Base-by-base conservation (phyloP, 1,140 invertebrate genomes). In the Mizuhopecten yessoensis region DNA sequence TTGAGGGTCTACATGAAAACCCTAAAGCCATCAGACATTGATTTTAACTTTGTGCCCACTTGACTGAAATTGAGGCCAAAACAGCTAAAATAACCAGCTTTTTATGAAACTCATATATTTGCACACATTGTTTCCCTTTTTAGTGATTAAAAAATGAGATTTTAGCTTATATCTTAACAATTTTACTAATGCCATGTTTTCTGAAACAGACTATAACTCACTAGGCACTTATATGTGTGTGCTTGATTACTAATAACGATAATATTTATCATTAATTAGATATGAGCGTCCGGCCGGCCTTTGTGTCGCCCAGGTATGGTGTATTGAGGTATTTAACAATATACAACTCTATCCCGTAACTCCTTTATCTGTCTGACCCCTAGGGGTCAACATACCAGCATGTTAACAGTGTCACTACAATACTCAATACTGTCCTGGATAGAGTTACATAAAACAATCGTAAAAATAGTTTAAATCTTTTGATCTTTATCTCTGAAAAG, bases 181-280 rank as follows among this genome's bases (percentile, higher is more conserved):
- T 75, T 29, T 75, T 75, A 75, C 57, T 75, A 75, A 75, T 29
- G n/a, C 57, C 11, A 29, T 75, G 57, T 75, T 75, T 75, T 75
- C 57, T 75, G 57, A 75, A 75, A 75, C 57, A 75, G 57, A 75
- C 57, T 75, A 29, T 75, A 75, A 75, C 57, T 29, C 57, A 75
- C 57, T 29, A n/a, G 57, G 57, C 57, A 75, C 57, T 75, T 29
- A n/a, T 75, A 29, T 75, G 5, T 75, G 23, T 75, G 57, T 75
- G 57, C n/a, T 29, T 75, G 57, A 75, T 75, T 75, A 75, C 57
- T 75, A 75, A 75, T 75, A 75, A 75, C 11, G 57, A 75, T 75
- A 75, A 75, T 75, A 75, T 75, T 75, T 75, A 75, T 75, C 57
- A 75, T 75, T 75, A 75, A 75, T 75, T 75, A 75, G n/a, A 75